Evolutionary conservation across 2,113 vertebrate genomes (phyloP).

Genomic region (Corythornis cristatus): DNA sequence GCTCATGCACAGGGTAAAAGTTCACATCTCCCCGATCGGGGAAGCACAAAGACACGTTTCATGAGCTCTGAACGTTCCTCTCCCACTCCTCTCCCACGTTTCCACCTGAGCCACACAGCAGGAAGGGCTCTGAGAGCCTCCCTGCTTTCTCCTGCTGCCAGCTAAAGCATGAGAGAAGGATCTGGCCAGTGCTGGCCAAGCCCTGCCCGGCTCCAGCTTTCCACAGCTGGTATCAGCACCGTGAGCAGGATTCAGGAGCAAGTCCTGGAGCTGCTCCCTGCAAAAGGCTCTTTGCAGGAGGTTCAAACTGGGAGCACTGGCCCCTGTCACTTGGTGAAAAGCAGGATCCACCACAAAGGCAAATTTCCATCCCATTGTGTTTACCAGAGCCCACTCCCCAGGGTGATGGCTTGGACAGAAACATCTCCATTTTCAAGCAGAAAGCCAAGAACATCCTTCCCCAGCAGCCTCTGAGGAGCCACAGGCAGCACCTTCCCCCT

Average conservation of each 20-base stretch:
- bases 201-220: not conserved
- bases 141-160: not conserved
- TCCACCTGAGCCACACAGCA: not conserved
- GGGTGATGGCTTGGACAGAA: not conserved
- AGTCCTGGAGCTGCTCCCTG: not conserved
- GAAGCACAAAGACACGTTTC: slow-evolving; percentile 39
- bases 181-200: accelerated
- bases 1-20: slow-evolving; percentile 30
- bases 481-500: not conserved
- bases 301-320: accelerated
- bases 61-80: not conserved
- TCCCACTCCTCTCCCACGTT: not conserved
- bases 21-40: slow-evolving; percentile 29
- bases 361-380: not conserved
- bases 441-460: not conserved
- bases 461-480: not conserved
- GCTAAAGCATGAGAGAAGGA: not conserved
- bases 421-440: not conserved
- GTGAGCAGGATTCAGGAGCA: accelerated
- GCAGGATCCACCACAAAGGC: not conserved
- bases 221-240: not conserved
- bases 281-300: not conserved
- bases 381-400: accelerated
- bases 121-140: not conserved
- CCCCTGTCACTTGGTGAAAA: not conserved